Percentiles rank a stretch among this genome's conserved stretches.
phyloP scores from a whole-genome alignment of 2,797 vertebrate species.

The Apodemus agrarius region DNA sequence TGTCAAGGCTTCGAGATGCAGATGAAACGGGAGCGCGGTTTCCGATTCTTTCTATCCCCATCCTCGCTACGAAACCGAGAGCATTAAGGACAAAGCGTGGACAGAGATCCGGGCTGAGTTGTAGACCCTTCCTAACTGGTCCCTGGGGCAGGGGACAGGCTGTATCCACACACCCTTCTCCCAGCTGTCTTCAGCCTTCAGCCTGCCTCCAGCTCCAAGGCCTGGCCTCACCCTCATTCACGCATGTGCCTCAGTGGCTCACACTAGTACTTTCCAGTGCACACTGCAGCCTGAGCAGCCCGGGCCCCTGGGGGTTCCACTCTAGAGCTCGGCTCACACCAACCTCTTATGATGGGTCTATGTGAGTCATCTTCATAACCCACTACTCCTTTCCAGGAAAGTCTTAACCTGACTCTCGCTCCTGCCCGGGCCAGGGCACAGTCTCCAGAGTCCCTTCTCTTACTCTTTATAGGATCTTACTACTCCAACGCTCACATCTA shows the following conservation, averaged over 20 bases:
- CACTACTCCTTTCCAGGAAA: neutral
- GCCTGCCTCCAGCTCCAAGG: neutral
- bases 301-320: neutral
- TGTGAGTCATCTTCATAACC: neutral
- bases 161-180: neutral
- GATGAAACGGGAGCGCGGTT: neutral
- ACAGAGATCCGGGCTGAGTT: neutral
- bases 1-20: neutral
- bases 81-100: neutral
- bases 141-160: neutral
- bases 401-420: neutral
- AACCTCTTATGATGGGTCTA: neutral
- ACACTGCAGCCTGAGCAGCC: too few species aligned
- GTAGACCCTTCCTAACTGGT: neutral
- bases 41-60: neutral
- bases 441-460: neutral
- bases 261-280: accelerated
- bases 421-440: neutral
- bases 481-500: neutral
- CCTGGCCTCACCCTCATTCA: too few species aligned
- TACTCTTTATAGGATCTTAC: neutral
- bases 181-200: neutral
- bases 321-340: neutral
- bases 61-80: neutral
- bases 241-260: neutral